phyloP scores from a whole-genome alignment of 2,888 invertebrate species.

The Lasius platythorax region DNA sequence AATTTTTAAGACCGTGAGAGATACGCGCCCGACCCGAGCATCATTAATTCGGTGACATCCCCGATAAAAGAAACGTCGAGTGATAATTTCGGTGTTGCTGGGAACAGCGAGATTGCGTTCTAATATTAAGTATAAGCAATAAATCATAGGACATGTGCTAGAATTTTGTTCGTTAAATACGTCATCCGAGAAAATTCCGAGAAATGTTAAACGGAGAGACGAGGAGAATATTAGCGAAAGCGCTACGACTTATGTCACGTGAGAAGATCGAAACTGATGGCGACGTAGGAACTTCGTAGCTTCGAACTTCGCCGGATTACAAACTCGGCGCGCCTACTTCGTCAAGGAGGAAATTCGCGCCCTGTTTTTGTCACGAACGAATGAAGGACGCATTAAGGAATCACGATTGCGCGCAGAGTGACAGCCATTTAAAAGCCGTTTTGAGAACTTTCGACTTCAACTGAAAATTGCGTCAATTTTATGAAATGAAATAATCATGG shows the following conservation, averaged over 20 bases:
- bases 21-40: background rate
- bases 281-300: constrained; percentile 27
- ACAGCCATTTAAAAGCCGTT: background rate
- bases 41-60: background rate
- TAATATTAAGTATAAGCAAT: background rate
- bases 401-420: constrained; percentile 1
- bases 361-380: constrained; percentile 16
- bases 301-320: constrained; percentile 20
- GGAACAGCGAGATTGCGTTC: background rate
- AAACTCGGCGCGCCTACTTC: constrained; percentile 31
- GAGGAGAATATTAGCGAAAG: background rate
- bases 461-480: background rate
- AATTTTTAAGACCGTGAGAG: background rate
- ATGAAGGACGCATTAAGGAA: constrained; percentile 55
- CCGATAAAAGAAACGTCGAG: background rate
- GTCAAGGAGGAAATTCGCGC: constrained; percentile 33
- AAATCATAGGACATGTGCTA: background rate
- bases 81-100: constrained; percentile 21
- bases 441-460: background rate
- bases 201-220: background rate
- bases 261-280: constrained; percentile 37
- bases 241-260: constrained; percentile 25
- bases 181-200: background rate
- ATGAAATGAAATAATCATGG: background rate
- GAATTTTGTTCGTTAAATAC: background rate